Evolutionary conservation across 2,113 vertebrate genomes (phyloP).

Genomic region (Bombycilla garrulus): DNA sequence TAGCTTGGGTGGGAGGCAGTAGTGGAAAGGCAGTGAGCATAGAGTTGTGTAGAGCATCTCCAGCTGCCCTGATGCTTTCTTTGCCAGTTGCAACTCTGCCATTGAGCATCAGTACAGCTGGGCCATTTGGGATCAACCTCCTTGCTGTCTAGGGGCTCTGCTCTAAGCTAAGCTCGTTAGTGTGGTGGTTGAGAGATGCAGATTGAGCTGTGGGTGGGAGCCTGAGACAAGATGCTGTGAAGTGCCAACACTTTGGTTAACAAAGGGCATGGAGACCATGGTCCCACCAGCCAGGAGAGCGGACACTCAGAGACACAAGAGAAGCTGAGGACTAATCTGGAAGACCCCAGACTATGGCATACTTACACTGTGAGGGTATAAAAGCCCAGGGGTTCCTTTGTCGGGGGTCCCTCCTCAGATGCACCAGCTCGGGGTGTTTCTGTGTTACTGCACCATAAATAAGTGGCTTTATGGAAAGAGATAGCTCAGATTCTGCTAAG

Average conservation of each 20-base stretch:
- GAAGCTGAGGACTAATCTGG: neutral
- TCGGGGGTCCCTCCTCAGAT: rapidly evolving
- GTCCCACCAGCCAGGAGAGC: neutral
- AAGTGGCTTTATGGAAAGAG: neutral
- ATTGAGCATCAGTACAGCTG: neutral
- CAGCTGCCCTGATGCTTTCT: neutral
- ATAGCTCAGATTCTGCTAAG: neutral
- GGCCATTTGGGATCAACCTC: neutral
- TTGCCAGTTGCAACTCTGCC: neutral
- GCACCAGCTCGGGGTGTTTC: neutral
- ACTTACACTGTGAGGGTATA: neutral
- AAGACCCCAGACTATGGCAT: neutral
- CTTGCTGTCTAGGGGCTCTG: neutral
- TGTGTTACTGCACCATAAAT: neutral
- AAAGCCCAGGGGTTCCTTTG: neutral
- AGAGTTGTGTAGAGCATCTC: neutral
- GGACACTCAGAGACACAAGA: neutral
- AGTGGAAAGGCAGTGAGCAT: neutral
- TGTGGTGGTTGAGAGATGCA: neutral
- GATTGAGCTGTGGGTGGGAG: neutral
- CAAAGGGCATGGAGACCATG: rapidly evolving
- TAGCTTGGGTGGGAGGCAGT: neutral
- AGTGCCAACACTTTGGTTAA: too few species aligned
- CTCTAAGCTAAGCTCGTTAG: neutral
- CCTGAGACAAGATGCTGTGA: neutral